These are phyloP conservation scores for Microcebus tavaratra DNA, from an alignment of 2,113 vertebrate species.

Conservation along the genomic window DNA sequence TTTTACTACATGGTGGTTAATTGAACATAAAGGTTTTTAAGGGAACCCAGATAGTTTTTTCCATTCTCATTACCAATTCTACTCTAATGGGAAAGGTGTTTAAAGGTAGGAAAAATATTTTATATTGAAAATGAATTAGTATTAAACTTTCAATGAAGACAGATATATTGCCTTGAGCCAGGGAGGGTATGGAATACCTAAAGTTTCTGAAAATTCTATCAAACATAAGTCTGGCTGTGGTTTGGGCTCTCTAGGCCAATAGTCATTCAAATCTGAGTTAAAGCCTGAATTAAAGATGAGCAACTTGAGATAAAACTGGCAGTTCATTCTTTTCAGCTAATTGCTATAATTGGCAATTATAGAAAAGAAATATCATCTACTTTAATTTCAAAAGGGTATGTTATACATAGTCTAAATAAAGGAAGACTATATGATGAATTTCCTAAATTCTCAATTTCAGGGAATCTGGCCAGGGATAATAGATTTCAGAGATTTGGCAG, in stretches of 20 bases:
- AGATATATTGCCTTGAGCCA: not conserved
- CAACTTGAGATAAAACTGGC: not conserved
- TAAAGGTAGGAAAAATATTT: not conserved
- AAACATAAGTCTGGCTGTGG: not conserved
- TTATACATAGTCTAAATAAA: not conserved
- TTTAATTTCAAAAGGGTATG: not conserved
- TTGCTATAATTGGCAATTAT: conserved; percentile 2
- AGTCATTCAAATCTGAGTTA: not conserved
- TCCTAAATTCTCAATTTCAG: not conserved
- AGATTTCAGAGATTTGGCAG: not conserved
- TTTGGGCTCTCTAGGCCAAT: not conserved
- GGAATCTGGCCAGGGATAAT: not conserved
- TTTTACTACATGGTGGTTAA: not conserved
- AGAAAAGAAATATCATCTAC: not conserved
- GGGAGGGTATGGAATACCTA: not conserved
- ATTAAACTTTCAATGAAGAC: not conserved
- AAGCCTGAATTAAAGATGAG: conserved; percentile 25
- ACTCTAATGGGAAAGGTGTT: not conserved
- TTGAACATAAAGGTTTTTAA: not conserved
- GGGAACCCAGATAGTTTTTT: not conserved
- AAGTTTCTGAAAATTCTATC: not conserved
- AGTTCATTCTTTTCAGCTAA: conserved; percentile 13
- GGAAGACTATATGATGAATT: not conserved
- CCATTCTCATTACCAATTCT: not conserved
- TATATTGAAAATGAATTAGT: not conserved